A percentile compares a stretch with the other conserved stretches of the same genome.
Evolutionary conservation across 1,140 invertebrate genomes (phyloP).

Genomic region (Procambarus clarkii): DNA sequence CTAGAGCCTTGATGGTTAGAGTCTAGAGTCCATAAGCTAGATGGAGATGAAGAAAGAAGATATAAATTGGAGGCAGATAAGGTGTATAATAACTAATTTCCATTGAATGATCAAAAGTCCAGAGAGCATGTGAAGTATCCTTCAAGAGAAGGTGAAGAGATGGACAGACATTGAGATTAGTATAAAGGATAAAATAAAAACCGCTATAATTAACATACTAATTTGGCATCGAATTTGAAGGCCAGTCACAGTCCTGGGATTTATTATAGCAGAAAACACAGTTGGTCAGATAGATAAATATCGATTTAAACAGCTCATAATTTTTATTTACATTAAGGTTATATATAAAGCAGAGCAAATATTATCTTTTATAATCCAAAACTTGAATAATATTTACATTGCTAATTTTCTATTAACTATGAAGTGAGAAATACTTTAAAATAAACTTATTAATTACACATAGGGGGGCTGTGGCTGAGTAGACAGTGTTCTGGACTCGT

Average conservation of each 20-base stretch:
- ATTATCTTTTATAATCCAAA: too few species aligned
- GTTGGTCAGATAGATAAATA: background rate
- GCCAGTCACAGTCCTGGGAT: background rate
- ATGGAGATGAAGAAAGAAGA: constrained; percentile 13
- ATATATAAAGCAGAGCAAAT: too few species aligned
- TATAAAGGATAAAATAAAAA: constrained; percentile 17
- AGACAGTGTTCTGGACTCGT: too few species aligned
- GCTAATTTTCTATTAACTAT: too few species aligned
- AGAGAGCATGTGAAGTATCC: background rate
- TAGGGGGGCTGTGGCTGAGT: too few species aligned
- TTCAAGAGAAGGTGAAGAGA: background rate
- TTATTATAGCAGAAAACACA: constrained; percentile 6
- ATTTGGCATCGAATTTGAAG: background rate
- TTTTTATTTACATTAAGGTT: too few species aligned
- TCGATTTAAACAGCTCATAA: background rate
- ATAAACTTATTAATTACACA: too few species aligned
- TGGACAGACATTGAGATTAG: constrained; percentile 18
- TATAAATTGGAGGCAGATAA: background rate
- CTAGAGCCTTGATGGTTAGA: too few species aligned
- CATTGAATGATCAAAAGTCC: background rate
- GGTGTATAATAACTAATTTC: background rate
- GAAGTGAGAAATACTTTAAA: too few species aligned
- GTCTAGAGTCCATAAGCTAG: background rate
- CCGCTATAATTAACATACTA: background rate
- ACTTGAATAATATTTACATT: too few species aligned